Conservation (phyloP, 2,113 vertebrate genomes). For the Furnarius figulus region DNA sequence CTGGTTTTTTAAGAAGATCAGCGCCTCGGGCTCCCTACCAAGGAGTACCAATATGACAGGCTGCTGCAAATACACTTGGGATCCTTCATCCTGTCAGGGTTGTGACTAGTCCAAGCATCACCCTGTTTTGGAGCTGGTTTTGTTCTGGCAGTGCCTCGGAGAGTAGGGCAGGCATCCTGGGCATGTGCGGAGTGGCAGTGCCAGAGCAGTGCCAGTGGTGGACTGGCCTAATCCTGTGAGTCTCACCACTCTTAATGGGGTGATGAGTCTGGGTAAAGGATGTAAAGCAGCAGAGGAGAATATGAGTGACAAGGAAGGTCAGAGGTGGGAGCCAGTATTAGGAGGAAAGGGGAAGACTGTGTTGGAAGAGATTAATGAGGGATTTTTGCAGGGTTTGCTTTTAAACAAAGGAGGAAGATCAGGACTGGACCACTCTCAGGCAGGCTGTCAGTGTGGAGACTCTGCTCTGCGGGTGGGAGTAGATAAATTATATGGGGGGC, state of each 20-base stretch:
- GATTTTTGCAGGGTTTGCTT: neutral
- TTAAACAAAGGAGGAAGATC: neutral
- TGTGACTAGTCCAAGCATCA: neutral
- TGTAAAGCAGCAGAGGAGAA: neutral
- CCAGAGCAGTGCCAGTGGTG: neutral
- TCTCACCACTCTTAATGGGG: neutral
- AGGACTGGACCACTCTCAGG: neutral
- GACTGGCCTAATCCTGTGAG: neutral
- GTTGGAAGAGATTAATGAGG: neutral
- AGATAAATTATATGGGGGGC: neutral
- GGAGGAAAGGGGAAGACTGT: neutral
- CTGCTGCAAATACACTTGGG: neutral
- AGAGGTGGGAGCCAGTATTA: neutral
- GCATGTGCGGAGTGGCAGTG: neutral
- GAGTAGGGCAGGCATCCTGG: neutral
- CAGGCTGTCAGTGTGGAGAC: neutral
- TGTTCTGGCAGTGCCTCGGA: neutral
- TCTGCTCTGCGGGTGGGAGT: neutral
- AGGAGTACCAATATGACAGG: rapidly evolving
- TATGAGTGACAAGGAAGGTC: neutral
- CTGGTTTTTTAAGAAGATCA: neutral
- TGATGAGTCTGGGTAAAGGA: neutral
- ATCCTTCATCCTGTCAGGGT: neutral
- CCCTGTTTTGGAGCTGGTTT: neutral
- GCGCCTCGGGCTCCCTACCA: neutral